Conservation (phyloP, 2,113 vertebrate species). For the Bubo blakistoni region DNA sequence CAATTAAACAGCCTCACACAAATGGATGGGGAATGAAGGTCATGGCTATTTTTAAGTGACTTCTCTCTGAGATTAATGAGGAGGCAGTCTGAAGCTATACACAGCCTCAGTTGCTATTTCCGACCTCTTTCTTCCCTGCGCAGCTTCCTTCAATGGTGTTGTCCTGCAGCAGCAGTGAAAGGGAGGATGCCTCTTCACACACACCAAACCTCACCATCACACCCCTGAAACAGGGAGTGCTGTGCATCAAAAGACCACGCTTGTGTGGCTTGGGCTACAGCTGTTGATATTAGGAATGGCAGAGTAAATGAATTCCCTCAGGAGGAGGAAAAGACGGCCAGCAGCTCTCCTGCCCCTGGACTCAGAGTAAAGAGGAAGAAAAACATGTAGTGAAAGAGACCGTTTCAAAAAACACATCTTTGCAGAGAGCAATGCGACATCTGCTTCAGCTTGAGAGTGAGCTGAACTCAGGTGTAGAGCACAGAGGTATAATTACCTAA, state of each 20-base stretch:
- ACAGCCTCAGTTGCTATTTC: background rate
- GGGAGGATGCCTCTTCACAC: background rate
- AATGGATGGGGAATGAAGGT: background rate
- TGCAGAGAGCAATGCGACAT: background rate
- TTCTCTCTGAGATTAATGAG: background rate
- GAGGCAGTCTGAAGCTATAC: background rate
- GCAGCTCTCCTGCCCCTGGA: background rate
- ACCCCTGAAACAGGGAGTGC: background rate
- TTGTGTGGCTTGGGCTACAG: background rate
- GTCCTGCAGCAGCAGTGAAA: background rate
- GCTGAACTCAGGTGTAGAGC: background rate
- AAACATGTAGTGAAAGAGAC: fast-evolving
- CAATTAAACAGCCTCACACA: background rate
- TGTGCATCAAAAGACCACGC: background rate
- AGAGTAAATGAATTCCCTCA: background rate
- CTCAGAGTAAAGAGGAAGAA: background rate
- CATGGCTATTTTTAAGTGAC: background rate
- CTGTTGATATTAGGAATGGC: background rate
- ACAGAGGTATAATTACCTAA: background rate
- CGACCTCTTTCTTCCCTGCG: background rate
- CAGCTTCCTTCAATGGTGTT: background rate
- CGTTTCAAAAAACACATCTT: background rate
- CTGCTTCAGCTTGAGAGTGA: background rate
- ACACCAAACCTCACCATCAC: background rate
- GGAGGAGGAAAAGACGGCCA: background rate